These are phyloP conservation scores for Morpho achilles DNA, from an alignment of 2,888 invertebrate species.

Conservation along the genomic window DNA sequence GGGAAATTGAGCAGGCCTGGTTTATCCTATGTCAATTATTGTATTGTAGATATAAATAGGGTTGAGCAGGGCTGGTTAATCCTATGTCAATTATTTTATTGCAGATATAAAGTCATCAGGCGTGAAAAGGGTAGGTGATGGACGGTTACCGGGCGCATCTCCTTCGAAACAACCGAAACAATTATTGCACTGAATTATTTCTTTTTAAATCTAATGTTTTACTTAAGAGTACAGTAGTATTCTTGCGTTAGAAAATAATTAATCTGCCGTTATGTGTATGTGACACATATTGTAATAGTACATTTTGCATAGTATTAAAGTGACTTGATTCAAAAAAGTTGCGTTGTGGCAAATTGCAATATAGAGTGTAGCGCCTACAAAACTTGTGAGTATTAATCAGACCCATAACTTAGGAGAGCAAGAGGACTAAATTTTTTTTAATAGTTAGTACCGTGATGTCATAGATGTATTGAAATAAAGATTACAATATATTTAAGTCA, in stretches of 20 bases:
- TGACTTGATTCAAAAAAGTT: too few species aligned
- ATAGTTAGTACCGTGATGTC: too few species aligned
- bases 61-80: too few species aligned
- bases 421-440: not conserved
- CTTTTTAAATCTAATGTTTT: conserved; percentile 33
- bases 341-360: too few species aligned
- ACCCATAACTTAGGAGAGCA: too few species aligned
- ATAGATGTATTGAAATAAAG: not conserved
- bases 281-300: conserved; percentile 20
- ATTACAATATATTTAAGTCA: too few species aligned
- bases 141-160: conserved; percentile 67
- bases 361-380: too few species aligned
- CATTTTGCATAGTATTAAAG: not conserved
- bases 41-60: too few species aligned
- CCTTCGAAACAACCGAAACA: conserved; percentile 73
- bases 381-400: too few species aligned
- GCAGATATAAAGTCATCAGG: conserved; percentile 46
- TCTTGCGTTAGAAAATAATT: conserved; percentile 18
- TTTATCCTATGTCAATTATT: too few species aligned
- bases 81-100: not conserved
- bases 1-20: too few species aligned
- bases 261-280: conserved; percentile 15
- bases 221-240: conserved; percentile 32
- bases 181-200: conserved; percentile 54
- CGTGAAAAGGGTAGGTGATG: conserved; percentile 67